Evolutionary conservation across 2,797 vertebrate species (phyloP).

Genomic region (Aldrovandia affinis): DNA sequence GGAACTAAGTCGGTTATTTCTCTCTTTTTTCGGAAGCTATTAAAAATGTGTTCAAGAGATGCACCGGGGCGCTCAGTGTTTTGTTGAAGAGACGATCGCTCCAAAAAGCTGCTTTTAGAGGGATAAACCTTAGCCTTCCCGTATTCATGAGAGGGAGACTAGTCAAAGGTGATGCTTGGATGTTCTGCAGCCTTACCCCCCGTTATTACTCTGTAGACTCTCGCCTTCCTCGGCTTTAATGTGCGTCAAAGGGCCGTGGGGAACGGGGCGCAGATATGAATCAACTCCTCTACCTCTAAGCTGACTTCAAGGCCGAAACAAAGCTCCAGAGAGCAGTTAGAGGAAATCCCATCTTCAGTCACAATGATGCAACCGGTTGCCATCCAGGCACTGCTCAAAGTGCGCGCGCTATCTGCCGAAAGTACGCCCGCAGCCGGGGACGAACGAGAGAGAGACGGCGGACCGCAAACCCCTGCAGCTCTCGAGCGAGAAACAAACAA

Average conservation of each 20-base stretch:
- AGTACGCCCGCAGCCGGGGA: background rate
- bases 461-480: background rate
- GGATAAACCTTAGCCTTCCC: constrained; percentile 55
- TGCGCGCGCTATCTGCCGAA: background rate
- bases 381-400: background rate
- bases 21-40: constrained; percentile 52
- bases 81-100: constrained; percentile 57
- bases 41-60: constrained; percentile 63
- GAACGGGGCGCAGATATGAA: background rate
- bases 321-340: background rate
- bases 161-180: constrained; percentile 46
- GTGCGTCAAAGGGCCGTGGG: constrained; percentile 12
- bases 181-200: background rate
- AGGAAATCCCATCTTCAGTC: background rate
- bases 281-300: constrained; percentile 18
- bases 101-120: constrained; percentile 59
- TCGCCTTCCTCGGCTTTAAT: constrained; percentile 23
- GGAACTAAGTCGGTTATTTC: constrained; percentile 67
- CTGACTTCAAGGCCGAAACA: constrained; percentile 24
- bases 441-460: background rate
- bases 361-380: constrained; percentile 1
- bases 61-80: constrained; percentile 63
- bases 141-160: constrained; percentile 66
- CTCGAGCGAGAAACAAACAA: background rate
- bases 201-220: constrained; percentile 27